Evolutionary conservation across 2,888 invertebrate genomes (phyloP).

Genomic region (Phymatocera aterrima): DNA sequence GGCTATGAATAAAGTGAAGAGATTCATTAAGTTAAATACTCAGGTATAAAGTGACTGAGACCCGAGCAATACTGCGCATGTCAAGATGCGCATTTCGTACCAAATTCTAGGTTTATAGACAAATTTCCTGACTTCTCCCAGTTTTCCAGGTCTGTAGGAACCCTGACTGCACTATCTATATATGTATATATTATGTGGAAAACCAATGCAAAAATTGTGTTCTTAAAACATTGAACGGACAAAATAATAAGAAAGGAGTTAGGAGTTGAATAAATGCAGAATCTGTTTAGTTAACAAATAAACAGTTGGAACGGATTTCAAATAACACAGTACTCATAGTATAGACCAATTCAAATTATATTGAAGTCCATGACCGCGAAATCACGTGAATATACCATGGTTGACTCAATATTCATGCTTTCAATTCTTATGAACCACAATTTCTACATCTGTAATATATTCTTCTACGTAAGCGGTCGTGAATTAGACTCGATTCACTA

Average conservation of each 20-base stretch:
- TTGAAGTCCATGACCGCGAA: neutral
- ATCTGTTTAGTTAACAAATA: neutral
- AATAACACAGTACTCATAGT: neutral
- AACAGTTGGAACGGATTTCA: neutral
- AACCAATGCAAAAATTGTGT: constrained; percentile 2
- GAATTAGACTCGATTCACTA: neutral
- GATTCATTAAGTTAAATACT: no score
- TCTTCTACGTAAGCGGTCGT: neutral
- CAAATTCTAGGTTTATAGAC: no score
- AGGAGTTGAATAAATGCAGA: neutral
- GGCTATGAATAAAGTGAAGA: no score
- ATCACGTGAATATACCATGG: neutral
- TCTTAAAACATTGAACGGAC: neutral
- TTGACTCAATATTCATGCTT: neutral
- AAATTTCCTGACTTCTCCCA: no score
- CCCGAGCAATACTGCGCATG: no score
- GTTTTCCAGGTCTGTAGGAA: no score
- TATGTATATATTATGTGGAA: neutral
- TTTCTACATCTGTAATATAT: neutral
- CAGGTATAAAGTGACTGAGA: no score
- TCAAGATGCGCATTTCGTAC: no score
- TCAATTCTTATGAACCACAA: neutral
- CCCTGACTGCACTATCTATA: no score
- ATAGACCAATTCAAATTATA: neutral
- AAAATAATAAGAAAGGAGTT: no score